Conservation (phyloP, 1,140 invertebrate genomes). For the Listronotus oregonensis region DNA sequence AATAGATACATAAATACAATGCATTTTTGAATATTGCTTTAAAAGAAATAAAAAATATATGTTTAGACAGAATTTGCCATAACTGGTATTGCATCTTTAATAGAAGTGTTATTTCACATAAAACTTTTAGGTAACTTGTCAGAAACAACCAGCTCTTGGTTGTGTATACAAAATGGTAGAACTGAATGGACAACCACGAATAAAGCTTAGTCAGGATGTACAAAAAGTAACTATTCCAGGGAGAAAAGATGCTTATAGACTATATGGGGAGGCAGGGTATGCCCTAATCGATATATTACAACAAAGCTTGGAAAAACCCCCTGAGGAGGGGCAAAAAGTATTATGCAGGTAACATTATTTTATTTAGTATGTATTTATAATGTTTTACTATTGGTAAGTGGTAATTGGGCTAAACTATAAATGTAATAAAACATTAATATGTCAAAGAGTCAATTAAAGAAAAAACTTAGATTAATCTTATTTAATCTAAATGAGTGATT, state of each 20-base stretch:
- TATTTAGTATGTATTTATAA: too few relatives aligned
- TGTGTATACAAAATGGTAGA: conserved; percentile 99
- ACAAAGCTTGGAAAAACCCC: conserved; percentile 76
- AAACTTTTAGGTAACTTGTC: conserved; percentile 75
- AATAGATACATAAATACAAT: background rate
- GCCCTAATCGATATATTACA: conserved; percentile 91
- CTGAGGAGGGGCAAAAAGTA: conserved; percentile 78
- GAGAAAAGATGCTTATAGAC: conserved; percentile 75
- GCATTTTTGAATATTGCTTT: too few relatives aligned
- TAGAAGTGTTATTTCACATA: too few relatives aligned
- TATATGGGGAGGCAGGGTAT: conserved; percentile 91
- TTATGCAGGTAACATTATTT: conserved; percentile 73
- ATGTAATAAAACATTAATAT: too few relatives aligned
- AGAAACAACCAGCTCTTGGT: conserved; percentile 93
- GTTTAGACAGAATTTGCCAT: too few relatives aligned
- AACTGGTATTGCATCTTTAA: too few relatives aligned
- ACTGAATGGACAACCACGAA: conserved; percentile 87
- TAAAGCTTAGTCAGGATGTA: conserved; percentile 97
- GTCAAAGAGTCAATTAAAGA: too few relatives aligned
- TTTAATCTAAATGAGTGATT: too few relatives aligned
- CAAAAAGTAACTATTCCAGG: conserved; percentile 98
- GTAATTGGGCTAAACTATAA: too few relatives aligned
- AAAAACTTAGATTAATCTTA: too few relatives aligned
- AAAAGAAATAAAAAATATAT: too few relatives aligned
- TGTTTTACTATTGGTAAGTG: too few relatives aligned